Evolutionary conservation across 2,888 invertebrate genomes (phyloP).

Genomic region (Celastrina argiolus): DNA sequence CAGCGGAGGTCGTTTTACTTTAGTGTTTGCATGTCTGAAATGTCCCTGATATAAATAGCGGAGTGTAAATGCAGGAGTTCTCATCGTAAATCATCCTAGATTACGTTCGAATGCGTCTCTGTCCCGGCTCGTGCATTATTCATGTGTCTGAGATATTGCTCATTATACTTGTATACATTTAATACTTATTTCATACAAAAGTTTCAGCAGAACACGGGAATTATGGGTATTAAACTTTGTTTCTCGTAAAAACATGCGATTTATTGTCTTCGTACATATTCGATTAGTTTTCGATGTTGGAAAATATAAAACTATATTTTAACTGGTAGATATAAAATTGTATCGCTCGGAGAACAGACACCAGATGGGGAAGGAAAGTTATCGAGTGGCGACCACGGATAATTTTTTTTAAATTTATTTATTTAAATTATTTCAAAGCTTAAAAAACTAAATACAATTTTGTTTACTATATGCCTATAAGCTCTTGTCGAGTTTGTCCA

Average conservation of each 20-base stretch:
- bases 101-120: slow-evolving; percentile 63
- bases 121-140: slow-evolving; percentile 65
- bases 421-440: no score
- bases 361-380: no score
- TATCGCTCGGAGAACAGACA: no score
- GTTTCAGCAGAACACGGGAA: slow-evolving; percentile 3
- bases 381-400: no score
- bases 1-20: slow-evolving; percentile 29
- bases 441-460: no score
- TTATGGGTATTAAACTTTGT: slow-evolving; percentile 11
- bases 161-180: slow-evolving; percentile 37
- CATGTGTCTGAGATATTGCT: slow-evolving; percentile 42
- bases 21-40: slow-evolving; percentile 36
- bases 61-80: slow-evolving; percentile 57
- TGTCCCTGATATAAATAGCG: slow-evolving; percentile 46
- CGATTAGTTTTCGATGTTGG: not conserved
- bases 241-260: not conserved
- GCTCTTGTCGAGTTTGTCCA: no score
- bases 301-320: not conserved
- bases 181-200: slow-evolving; percentile 19
- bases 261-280: not conserved
- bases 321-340: no score
- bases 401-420: no score
- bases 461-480: no score
- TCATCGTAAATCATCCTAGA: slow-evolving; percentile 71